phyloP scores from a whole-genome alignment of 92 coral and sea anemone genomes.

The Porites divaricata region DNA sequence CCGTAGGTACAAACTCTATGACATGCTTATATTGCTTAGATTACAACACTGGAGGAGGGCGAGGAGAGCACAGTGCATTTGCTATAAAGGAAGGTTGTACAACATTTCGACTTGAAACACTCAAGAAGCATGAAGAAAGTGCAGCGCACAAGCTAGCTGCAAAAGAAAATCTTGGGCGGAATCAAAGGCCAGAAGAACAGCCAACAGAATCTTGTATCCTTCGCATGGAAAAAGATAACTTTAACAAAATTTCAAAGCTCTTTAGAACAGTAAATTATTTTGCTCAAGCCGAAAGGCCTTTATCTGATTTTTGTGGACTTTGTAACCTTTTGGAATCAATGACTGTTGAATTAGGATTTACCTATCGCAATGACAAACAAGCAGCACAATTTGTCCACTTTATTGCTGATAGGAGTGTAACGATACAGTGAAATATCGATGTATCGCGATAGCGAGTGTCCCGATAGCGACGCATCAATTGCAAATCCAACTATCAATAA shows the following conservation, averaged over 20 bases:
- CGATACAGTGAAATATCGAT: no score
- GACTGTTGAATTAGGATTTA: constrained; percentile 51
- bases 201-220: constrained; percentile 60
- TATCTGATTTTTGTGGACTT: constrained; percentile 52
- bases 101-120: constrained; percentile 57
- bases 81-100: constrained; percentile 40
- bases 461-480: no score
- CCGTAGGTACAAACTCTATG: constrained; percentile 35
- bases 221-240: constrained; percentile 65
- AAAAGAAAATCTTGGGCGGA: constrained; percentile 36
- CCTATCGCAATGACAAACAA: constrained; percentile 59
- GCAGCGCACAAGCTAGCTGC: constrained; percentile 40
- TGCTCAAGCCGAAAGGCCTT: constrained; percentile 59
- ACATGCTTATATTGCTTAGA: constrained; percentile 43
- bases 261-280: constrained; percentile 56
- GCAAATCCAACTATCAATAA: no score
- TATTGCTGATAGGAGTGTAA: no score
- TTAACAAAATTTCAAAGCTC: constrained; percentile 54
- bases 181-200: constrained; percentile 46
- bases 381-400: constrained; percentile 46
- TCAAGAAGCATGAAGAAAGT: constrained; percentile 56
- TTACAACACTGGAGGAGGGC: constrained; percentile 27
- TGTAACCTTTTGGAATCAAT: constrained; percentile 42
- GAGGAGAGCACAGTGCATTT: constrained; percentile 45
- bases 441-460: no score